Base-by-base conservation (phyloP, 2,888 invertebrate genomes). In the Sphinx pinastri region DNA sequence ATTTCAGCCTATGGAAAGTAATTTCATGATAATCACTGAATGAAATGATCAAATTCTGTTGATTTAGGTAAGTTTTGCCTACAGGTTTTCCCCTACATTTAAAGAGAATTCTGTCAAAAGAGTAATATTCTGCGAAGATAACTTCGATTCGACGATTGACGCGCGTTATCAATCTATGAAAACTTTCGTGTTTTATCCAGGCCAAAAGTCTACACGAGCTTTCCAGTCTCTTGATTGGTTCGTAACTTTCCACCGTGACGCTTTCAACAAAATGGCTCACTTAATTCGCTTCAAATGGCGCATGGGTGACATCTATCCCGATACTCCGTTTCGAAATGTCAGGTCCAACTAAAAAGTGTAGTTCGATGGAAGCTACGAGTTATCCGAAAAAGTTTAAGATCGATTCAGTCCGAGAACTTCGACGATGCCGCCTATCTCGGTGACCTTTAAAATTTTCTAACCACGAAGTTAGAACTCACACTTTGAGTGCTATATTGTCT, bases 361-460 rank as follows among this genome's bases (percentile, higher is more conserved):
- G 60, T 57, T 51, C 67, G 67, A 38, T 51, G 13, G 52, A 52
- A 67, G 16, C 38, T 54, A 12, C 67, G 31, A 67, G 54, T 54
- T 38, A 54, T 54, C 25, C 67, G 54, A 57, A 57, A 55, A 63
- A 63, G 47, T 63, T 63, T 67, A 52, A 67, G 16, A 67, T 13
- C 67, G n/a, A n/a, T 68, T 71, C 70, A 16, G 60, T 68, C 68
- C 13, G 47, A 1, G 49, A 63, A 63, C 63, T 63, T 63, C 63
- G 63, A 49, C 63, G 68, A 68, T 68, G 73, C 69, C 71, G 51
- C 68, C 66, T 47, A 25, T 72, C 70, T 51, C 67, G 72, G 70
- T 70, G 69, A 68, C 49, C 70, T 72, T 73, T 63, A 19, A 63
- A 60, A 19, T 45, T 63, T 38, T 63, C 47, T 49, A 49, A 49